Percentiles rank a stretch among this genome's conserved stretches.
Evolutionary conservation across 2,113 vertebrate genomes (phyloP).

Genomic region (Alexandromys fortis): DNA sequence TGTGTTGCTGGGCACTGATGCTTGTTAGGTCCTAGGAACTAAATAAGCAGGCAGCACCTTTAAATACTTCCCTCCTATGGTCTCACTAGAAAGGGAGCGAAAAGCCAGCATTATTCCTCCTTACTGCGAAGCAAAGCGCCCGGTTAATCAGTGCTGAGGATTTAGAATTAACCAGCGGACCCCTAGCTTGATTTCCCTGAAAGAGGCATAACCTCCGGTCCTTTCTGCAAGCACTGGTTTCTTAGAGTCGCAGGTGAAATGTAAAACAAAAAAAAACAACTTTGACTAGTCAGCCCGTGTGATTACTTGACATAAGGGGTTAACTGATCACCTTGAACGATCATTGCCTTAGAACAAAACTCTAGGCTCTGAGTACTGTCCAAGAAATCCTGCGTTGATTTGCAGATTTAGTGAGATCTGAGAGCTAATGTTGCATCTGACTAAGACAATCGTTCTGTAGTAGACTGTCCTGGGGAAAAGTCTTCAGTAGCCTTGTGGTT

Average conservation of each 20-base stretch:
- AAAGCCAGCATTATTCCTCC: neutral
- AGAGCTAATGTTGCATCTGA: slow-evolving; percentile 57
- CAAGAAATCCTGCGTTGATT: slow-evolving; percentile 59
- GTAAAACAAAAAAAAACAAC: slow-evolving; percentile 36
- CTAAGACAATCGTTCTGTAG: slow-evolving; percentile 62
- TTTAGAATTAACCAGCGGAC: slow-evolving; percentile 61
- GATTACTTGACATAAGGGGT: neutral
- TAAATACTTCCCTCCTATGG: neutral
- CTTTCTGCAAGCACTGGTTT: slow-evolving; percentile 25
- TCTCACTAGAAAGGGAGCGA: slow-evolving; percentile 10
- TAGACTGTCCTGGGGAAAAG: slow-evolving; percentile 34
- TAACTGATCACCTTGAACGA: slow-evolving; percentile 8
- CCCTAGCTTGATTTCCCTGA: slow-evolving; percentile 54
- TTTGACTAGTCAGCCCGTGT: neutral
- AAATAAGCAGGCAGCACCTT: neutral
- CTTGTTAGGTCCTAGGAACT: neutral
- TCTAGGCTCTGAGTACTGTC: slow-evolving; percentile 20
- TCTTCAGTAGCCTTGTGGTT: neutral
- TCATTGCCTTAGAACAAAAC: neutral
- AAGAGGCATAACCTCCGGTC: neutral
- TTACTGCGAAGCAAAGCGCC: neutral
- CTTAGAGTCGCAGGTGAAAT: neutral
- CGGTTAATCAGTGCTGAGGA: neutral
- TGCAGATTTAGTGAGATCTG: slow-evolving; percentile 62
- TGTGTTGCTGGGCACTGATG: neutral